These are phyloP conservation scores for Hyalella azteca DNA, from an alignment of 2,888 invertebrate species.

Conservation along the genomic window DNA sequence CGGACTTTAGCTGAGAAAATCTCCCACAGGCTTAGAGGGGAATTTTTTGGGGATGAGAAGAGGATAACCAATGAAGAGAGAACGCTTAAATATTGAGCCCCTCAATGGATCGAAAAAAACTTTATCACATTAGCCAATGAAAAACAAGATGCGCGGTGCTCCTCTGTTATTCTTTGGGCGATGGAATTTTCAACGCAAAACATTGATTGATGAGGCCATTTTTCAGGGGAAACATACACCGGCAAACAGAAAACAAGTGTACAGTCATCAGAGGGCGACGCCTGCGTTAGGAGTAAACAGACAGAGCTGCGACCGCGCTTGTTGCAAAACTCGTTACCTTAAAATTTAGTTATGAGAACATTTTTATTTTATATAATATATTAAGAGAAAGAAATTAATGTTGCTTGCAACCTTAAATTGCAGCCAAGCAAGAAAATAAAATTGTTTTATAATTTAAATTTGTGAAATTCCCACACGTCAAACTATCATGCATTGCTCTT, in stretches of 20 bases:
- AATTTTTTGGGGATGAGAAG: constrained; percentile 28
- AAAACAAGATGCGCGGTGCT: constrained; percentile 28
- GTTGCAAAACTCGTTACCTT: too few relatives aligned
- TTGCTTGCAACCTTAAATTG: too few relatives aligned
- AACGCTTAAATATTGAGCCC: constrained; percentile 21
- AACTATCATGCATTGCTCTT: too few relatives aligned
- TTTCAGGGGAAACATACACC: not conserved
- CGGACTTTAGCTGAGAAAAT: constrained; percentile 22
- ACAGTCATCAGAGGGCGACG: too few relatives aligned
- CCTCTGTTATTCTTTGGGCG: not conserved
- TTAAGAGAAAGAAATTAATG: too few relatives aligned
- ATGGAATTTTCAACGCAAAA: constrained; percentile 4
- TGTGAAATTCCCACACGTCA: too few relatives aligned
- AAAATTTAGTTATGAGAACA: too few relatives aligned
- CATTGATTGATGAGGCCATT: not conserved
- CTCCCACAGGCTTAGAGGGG: constrained; percentile 13
- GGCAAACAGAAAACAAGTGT: not conserved
- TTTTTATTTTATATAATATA: too few relatives aligned
- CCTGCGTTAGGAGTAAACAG: too few relatives aligned
- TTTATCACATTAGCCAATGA: constrained; percentile 35
- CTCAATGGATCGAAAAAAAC: constrained; percentile 27
- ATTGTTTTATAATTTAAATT: too few relatives aligned
- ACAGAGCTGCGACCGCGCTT: too few relatives aligned
- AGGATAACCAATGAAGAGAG: constrained; percentile 27
- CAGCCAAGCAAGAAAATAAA: too few relatives aligned